Evolutionary conservation across 2,888 invertebrate species (phyloP).

Genomic region (Tipula lateralis): DNA sequence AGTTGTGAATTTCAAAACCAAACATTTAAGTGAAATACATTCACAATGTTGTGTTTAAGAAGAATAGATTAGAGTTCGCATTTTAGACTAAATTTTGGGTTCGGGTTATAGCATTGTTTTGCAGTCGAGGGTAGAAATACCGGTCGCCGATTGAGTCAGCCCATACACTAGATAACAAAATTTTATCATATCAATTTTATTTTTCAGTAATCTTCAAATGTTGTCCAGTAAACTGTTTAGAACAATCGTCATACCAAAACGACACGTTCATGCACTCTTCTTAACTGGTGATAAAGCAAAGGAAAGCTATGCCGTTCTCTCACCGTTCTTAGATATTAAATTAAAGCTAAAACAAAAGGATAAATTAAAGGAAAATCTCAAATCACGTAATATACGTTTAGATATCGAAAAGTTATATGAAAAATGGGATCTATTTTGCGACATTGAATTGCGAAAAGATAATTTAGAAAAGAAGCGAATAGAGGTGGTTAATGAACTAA

Average conservation of each 20-base stretch:
- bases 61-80: too few relatives aligned
- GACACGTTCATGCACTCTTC: conserved; percentile 51
- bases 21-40: too few relatives aligned
- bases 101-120: too few relatives aligned
- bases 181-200: not conserved
- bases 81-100: too few relatives aligned
- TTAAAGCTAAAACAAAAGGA: conserved; percentile 53
- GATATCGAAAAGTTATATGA: conserved; percentile 55
- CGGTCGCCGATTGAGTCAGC: too few relatives aligned
- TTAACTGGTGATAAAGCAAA: conserved; percentile 66
- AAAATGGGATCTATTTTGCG: conserved; percentile 59
- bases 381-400: conserved; percentile 53
- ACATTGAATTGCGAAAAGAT: conserved; percentile 52
- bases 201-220: not conserved
- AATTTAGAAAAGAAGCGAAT: conserved; percentile 53
- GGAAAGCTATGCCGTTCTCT: conserved; percentile 61
- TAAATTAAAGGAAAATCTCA: conserved; percentile 54
- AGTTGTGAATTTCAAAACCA: too few relatives aligned
- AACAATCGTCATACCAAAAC: not conserved
- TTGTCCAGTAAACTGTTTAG: not conserved
- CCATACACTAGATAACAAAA: not conserved
- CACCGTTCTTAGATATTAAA: conserved; percentile 64
- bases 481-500: conserved; percentile 51
- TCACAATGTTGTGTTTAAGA: too few relatives aligned
- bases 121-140: too few relatives aligned